A percentile compares a stretch with the other conserved stretches of the same genome.
Conservation (phyloP, 1,140 invertebrate species). For the Chlorops oryzae region DNA sequence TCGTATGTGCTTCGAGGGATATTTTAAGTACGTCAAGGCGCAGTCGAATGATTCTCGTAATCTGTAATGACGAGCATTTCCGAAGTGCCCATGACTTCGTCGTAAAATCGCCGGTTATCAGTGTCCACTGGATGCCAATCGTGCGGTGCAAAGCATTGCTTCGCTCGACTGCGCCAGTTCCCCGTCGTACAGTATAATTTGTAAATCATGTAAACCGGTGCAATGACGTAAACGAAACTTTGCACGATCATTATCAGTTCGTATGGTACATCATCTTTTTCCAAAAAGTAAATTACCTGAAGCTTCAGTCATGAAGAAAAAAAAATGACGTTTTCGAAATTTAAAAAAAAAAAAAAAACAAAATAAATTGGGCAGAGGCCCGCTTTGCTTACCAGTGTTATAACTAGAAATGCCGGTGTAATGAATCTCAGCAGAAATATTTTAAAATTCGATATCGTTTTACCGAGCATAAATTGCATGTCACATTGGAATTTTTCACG, state of each 20-base stretch:
- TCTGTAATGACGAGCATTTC: slow-evolving; percentile 42
- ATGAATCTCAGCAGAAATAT: slow-evolving; percentile 36
- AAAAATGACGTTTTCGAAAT: neutral
- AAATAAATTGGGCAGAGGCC: neutral
- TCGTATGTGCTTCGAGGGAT: slow-evolving; percentile 13
- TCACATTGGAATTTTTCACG: slow-evolving; percentile 63
- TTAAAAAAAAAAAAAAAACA: neutral
- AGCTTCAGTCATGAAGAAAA: slow-evolving; percentile 15
- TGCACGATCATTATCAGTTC: slow-evolving; percentile 28
- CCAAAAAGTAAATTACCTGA: slow-evolving; percentile 19
- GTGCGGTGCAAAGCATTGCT: slow-evolving; percentile 36
- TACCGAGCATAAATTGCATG: slow-evolving; percentile 73
- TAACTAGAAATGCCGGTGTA: slow-evolving; percentile 31
- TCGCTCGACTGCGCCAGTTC: slow-evolving; percentile 23
- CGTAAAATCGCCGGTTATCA: slow-evolving; percentile 38
- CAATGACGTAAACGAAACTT: slow-evolving; percentile 24
- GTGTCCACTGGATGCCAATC: slow-evolving; percentile 45
- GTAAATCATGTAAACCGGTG: slow-evolving; percentile 31
- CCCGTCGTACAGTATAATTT: slow-evolving; percentile 35
- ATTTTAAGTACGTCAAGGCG: slow-evolving; percentile 17
- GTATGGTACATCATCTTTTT: slow-evolving; percentile 10
- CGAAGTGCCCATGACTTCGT: slow-evolving; percentile 41
- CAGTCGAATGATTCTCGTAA: neutral
- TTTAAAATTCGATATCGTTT: slow-evolving; percentile 54
- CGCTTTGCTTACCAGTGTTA: slow-evolving; percentile 24